Base-by-base conservation (phyloP, 2,888 invertebrate genomes). In the Boloria euphrosyne region DNA sequence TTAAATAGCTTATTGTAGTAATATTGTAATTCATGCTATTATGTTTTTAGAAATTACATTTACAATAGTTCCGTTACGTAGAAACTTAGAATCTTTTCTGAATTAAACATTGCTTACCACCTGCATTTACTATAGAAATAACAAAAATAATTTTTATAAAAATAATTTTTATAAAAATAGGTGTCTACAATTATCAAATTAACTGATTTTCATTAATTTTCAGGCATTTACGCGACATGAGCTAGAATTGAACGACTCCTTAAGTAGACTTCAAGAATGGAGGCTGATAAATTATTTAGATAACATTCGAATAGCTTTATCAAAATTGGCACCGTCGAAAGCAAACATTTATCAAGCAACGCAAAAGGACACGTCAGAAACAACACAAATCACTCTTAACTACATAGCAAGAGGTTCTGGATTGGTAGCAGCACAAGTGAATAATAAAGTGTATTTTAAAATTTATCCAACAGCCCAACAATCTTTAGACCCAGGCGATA, bases 371-470 rank as follows among this genome's bases (percentile, higher is more conserved):
- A 84, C 88, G 3, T 82, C 87, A 46, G 90, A 89, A 76, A 80
- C 80, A 14, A 76, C 82, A 64, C 87, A 89, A 68, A 86, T 85
- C 69, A 91, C 93, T 10, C 83, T 93, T 3, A 91, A 93, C 74
- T 94, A 94, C 75, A 86, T 94, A 3, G 94, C 93, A 0, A 89
- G 93, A 79, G 94, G 95, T 13, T 93, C 94, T 80, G 95, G 94
- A 0, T 80, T 95, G 18, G 84, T 92, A 46, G 93, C 93, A 46
- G 93, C 94, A 31, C 93, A 94, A 80, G 86, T 93, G 58, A 86
- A 93, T 66, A 90, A 90, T 68, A 93, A 92, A 80, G 88, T 93
- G 62, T 81, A 85, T 57, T 94, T 95, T 78, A 94, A 93, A 81
- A 85, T 95, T 67, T 94, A 94, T 74, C 92, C 93, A 2, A 90